Evolutionary conservation across 1,140 invertebrate species (phyloP), one percentile per base, ranked within the genome.

Genomic region (Caenorhabditis briggsae): DNA sequence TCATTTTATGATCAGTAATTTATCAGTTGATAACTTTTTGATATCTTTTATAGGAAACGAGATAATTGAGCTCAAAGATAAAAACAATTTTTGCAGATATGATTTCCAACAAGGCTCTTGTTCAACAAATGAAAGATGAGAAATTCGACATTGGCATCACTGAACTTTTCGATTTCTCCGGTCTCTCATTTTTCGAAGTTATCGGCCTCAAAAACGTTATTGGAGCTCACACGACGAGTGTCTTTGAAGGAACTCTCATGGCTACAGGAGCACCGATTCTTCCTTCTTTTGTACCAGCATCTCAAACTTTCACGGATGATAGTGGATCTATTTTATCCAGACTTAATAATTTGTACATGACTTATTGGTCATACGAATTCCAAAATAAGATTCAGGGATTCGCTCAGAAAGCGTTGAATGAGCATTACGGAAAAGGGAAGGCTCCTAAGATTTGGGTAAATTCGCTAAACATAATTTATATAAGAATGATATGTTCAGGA

Each of bases 91-190:
- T 46, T 41, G n/a, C 9, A 70, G 64, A 46, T 8, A 43, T 70
- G 41, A 70, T 78, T 11, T n/a, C 20, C 18, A 50, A 78, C 46
- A 50, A 53, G n/a, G 70, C 43, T 8, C 46, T 78, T 41, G 46
- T 78, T 20, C 46, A 78, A 53, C 70, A 50, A 23, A 78, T 78
- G 70, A 78, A 50, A 41, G 46, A 78, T 20, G 70, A 78, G 46
- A 78, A 78, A 18, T 78, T 78, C 70, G 70, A 78, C 46, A 78
- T 78, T 50, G 70, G 70, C 50, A 78, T 78, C n/a, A 78, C 70
- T 50, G 70, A 78, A 53, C 70, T 78, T 14, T 78, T 78, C n/a
- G 70, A 78, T 50, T 78, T 78, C 46, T 78, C 70, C 12, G 70
- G 70, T 6, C 46, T 78, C 46, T 46, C 70, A 50, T 78, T 78